Percentiles rank a stretch among this genome's conserved stretches.
Conservation (phyloP, 2,797 vertebrate genomes). For the Euphonia xanthogaster region DNA sequence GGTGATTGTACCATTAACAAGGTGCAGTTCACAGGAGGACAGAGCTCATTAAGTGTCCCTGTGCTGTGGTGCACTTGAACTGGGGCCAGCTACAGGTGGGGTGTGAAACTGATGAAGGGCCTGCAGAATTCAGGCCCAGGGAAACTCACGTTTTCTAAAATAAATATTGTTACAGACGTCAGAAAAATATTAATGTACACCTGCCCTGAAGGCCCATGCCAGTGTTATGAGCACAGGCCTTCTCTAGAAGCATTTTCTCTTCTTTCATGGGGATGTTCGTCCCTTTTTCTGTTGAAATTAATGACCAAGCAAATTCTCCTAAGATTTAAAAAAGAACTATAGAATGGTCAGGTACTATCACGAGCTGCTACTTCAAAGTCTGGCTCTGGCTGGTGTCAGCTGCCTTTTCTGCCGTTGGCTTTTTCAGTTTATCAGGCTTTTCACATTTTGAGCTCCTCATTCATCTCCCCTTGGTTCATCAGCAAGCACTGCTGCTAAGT, state of each 20-base stretch:
- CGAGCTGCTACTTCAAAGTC: neutral
- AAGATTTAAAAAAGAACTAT: neutral
- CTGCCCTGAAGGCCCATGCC: neutral
- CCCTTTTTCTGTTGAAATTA: neutral
- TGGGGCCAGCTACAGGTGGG: neutral
- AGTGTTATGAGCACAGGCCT: neutral
- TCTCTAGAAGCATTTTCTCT: neutral
- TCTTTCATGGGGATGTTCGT: neutral
- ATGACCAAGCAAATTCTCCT: neutral
- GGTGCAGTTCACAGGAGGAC: neutral
- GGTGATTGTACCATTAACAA: too few species aligned
- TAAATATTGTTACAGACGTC: neutral
- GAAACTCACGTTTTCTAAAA: neutral
- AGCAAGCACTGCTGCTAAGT: neutral
- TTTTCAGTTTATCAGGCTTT: neutral
- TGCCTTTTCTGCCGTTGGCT: neutral
- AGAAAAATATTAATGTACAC: neutral
- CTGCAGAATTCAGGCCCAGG: neutral
- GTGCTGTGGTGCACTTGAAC: neutral
- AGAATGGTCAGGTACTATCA: neutral
- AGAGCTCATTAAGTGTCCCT: neutral
- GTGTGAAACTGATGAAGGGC: neutral
- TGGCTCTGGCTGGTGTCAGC: neutral
- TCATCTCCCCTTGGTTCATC: neutral
- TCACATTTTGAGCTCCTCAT: neutral